Evolutionary conservation across 2,113 vertebrate genomes (phyloP).

Genomic region (Tragelaphus buxtoni): DNA sequence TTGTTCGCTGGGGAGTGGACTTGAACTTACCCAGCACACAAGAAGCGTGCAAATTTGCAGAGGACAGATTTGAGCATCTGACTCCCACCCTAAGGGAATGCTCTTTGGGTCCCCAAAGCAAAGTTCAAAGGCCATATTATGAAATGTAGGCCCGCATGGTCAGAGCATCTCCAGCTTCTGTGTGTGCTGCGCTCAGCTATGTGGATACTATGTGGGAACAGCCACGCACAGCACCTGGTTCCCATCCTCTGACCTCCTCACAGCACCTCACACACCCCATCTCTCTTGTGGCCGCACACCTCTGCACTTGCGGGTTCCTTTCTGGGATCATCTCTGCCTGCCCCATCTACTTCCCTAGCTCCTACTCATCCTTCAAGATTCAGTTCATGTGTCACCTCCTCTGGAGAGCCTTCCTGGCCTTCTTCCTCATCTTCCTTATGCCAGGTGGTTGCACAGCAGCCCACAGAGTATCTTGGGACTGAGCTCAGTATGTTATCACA

Average conservation of each 20-base stretch:
- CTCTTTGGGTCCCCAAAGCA: neutral
- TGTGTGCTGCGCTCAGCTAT: neutral
- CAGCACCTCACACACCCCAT: neutral
- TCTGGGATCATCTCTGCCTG: neutral
- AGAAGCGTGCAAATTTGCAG: neutral
- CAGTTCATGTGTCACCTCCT: neutral
- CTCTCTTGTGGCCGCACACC: fast-evolving
- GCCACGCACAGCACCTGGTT: neutral
- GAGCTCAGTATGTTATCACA: fast-evolving
- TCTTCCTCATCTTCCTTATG: neutral
- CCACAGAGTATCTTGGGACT: neutral
- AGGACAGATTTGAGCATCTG: neutral
- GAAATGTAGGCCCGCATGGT: neutral
- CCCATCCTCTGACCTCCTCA: neutral
- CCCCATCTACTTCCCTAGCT: neutral
- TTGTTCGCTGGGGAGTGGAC: neutral
- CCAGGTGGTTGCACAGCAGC: neutral
- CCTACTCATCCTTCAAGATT: neutral
- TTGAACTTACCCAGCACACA: neutral
- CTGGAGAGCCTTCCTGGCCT: neutral
- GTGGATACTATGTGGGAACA: neutral
- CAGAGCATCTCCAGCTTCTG: neutral
- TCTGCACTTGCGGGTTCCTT: neutral
- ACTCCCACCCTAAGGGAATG: neutral
- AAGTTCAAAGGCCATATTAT: neutral